Evolutionary conservation across 2,113 vertebrate species (phyloP).

Genomic region (Leptodactylus fuscus): DNA sequence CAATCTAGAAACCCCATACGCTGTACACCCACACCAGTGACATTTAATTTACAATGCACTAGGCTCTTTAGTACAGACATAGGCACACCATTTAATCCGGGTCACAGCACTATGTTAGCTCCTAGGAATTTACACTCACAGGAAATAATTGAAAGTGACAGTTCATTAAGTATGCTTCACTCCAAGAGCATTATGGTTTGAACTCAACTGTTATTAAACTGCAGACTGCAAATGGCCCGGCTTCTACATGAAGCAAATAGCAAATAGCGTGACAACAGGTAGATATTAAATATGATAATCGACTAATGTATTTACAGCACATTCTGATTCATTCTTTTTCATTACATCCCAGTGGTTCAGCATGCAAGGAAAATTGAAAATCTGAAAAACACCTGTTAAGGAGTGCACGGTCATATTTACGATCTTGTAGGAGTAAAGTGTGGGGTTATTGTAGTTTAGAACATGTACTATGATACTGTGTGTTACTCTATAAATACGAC

Average conservation of each 20-base stretch:
- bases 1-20: conserved; percentile 15
- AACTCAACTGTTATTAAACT: conserved; percentile 53
- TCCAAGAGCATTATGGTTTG: conserved; percentile 53
- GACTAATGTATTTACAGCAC: conserved; percentile 32
- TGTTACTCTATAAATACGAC: too few species aligned
- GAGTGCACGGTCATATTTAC: neutral
- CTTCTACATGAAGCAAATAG: conserved; percentile 44
- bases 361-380: conserved; percentile 17
- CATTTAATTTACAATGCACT: conserved; percentile 57
- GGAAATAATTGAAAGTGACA: conserved; percentile 59
- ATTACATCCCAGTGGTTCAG: neutral
- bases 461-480: neutral
- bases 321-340: conserved; percentile 21
- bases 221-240: conserved; percentile 40
- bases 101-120: conserved; percentile 49
- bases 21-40: conserved; percentile 48
- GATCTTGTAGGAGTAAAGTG: neutral
- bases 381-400: conserved; percentile 8
- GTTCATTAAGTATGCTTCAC: conserved; percentile 56
- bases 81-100: conserved; percentile 53
- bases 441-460: neutral
- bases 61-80: conserved; percentile 54
- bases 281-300: conserved; percentile 44
- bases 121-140: conserved; percentile 52
- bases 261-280: conserved; percentile 51